Base-by-base conservation (phyloP, 2,797 vertebrate genomes). In the Dallia pectoralis region DNA sequence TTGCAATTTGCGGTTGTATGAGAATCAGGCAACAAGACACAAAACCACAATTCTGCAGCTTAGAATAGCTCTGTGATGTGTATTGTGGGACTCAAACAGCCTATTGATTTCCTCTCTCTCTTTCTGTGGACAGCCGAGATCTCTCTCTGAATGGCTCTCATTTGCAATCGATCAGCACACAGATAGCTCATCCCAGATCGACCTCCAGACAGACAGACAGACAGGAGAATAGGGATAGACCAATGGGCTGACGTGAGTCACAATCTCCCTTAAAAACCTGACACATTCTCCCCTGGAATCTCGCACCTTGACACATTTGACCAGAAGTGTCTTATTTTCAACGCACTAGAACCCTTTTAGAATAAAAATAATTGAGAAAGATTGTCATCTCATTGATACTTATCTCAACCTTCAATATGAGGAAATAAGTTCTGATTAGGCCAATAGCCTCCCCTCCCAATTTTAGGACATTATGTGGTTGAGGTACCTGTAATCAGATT, bases 121-220 rank as follows among this genome's bases (percentile, higher is more conserved):
- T 15, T 44, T 18, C 18, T 15, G 69, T 47, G 40, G 81, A 81
- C 80, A 75, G 81, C 79, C 80, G 69, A 40, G 68, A 32, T 48
- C n/a, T 77, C 77, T 71, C 71, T 74, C 72, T 65, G 72, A 84
- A 82, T 74, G 77, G 8, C 65, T 81, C 80, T 84, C 78, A 79
- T 86, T 82, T 85, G 79, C 77, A 83, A 80, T 87, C 73, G 61
- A 87, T 86, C 78, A 77, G 18, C 22, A 61, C 71, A 70, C 62
- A 76, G 74, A 84, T 74, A 63, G 68, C 78, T 81, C 76, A 76
- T 80, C 71, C 59, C 53, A 76, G n/a, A 67, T 69, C 59, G 27
- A 82, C 81, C 76, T 67, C 70, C 66, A 67, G n/a, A 22, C 19
- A 44, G 16, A 48, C 44, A 18, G 48, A n/a, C 48, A 51, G 48